Evolutionary conservation across 2,113 vertebrate genomes (phyloP).

Genomic region (Melanerpes aurifrons): DNA sequence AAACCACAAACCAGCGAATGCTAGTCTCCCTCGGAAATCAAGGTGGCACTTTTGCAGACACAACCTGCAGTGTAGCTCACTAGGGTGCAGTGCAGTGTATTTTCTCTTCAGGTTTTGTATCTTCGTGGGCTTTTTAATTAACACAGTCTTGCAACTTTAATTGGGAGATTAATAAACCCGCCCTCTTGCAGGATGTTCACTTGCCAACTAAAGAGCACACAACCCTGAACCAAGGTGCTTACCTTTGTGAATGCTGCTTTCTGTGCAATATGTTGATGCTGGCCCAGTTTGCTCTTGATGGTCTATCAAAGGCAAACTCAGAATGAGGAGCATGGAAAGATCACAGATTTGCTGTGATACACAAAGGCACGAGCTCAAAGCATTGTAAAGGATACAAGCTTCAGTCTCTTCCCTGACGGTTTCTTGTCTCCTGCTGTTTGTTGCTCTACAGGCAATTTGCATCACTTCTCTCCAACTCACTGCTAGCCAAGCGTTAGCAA

Average conservation of each 20-base stretch:
- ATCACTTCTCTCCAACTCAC: neutral
- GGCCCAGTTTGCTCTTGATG: neutral
- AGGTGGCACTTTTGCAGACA: neutral
- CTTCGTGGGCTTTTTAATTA: neutral
- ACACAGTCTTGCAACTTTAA: neutral
- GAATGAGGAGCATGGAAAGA: neutral
- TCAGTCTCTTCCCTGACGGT: neutral
- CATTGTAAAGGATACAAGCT: neutral
- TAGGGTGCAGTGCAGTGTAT: accelerated
- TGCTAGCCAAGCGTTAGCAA: neutral
- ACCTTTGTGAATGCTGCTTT: neutral
- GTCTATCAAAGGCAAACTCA: neutral
- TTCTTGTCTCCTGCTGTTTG: neutral
- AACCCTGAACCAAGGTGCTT: neutral
- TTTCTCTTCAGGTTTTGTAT: neutral
- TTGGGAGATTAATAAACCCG: neutral
- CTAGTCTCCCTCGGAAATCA: neutral
- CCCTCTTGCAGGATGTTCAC: neutral
- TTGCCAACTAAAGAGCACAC: neutral
- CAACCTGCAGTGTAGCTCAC: neutral
- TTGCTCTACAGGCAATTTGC: neutral
- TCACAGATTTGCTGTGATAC: neutral
- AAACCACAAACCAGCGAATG: neutral
- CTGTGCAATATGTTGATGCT: neutral
- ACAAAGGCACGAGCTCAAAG: neutral